Base-by-base conservation (phyloP, 2,113 vertebrate genomes). In the Echinops telfairi region DNA sequence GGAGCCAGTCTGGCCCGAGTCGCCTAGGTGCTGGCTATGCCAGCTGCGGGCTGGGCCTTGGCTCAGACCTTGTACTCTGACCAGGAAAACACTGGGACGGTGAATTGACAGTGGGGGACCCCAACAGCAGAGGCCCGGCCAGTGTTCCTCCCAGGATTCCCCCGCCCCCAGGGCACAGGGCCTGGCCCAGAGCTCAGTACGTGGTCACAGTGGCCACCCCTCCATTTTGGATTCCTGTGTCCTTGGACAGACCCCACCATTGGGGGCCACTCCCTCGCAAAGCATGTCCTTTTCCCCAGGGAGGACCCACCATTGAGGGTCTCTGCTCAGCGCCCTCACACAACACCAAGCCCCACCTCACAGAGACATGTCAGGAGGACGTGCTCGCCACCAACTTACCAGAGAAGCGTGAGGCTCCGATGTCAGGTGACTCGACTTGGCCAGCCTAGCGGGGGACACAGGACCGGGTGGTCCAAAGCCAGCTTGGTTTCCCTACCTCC, bases 401-500 rank as follows among this genome's bases (percentile, higher is more conserved):
- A 2, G 20, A 20, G 15, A 11, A 36, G 38, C 47, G 12, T 78
- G 76, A 17, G 16, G 40, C 27, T 78, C 36, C 23, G 22, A 25
- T 10, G 29, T 33, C 7, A 64, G 47, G 1, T 6, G n/a, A 36
- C 20, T 7, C 9, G 9, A 7, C 58, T 17, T 29, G 10, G n/a
- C 6, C 29, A 43, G 70, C 38, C 7, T 3, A 33, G 36, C 70
- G 19, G 23, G 62, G 38, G 43, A 81, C 25, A 38, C 36, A 31
- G 20, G 57, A 14, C 31, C 19, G 36, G 36, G 6, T 17, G 22
- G 36, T 53, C 38, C 9, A 1, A 12, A 29, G 38, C 27, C 2
- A 2, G 16, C 36, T 76, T 47, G 60, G 8, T 53, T 40, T 27
- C 8, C 16, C 27, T 0, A 0, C 3, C 1, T 33, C 33, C 27